These are phyloP conservation scores for Drosophila suboccidentalis DNA, from an alignment of 2,888 invertebrate species.

Conservation along the genomic window DNA sequence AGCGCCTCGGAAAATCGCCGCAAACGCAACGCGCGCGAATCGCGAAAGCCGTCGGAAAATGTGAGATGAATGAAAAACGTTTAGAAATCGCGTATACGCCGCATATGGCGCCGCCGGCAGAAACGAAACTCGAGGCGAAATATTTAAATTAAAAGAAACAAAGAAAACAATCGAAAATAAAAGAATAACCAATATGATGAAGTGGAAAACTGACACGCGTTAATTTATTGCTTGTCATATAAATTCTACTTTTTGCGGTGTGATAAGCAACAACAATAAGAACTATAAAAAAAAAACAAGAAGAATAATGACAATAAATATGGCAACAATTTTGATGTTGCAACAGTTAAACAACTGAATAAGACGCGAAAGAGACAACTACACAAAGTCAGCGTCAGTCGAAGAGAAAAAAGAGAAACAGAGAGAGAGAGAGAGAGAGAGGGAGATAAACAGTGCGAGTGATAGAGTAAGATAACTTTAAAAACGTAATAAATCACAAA, in stretches of 20 bases:
- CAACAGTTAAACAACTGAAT: constrained; percentile 11
- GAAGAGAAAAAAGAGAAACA: not conserved
- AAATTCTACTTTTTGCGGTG: constrained; percentile 61
- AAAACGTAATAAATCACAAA: constrained; percentile 33
- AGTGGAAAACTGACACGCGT: constrained; percentile 32
- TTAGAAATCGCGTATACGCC: constrained; percentile 34
- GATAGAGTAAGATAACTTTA: constrained; percentile 7
- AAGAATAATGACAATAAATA: constrained; percentile 30
- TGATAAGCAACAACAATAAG: constrained; percentile 60
- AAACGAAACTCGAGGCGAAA: not conserved
- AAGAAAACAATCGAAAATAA: not conserved
- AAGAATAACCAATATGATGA: constrained; percentile 5
- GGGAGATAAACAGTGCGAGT: not conserved
- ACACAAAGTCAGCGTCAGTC: constrained; percentile 7
- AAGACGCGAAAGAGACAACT: constrained; percentile 7
- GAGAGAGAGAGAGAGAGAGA: not conserved
- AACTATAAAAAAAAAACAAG: too few relatives aligned
- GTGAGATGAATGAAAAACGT: not conserved
- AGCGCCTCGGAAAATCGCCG: constrained; percentile 37
- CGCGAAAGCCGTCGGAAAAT: constrained; percentile 55
- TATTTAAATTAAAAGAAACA: not conserved
- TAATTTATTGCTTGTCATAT: constrained; percentile 72
- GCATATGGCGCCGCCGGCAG: constrained; percentile 6
- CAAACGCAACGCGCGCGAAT: constrained; percentile 27
- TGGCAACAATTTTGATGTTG: constrained; percentile 24